These are phyloP conservation scores for Drosophila lini DNA, from an alignment of 1,140 invertebrate genomes.

Conservation along the genomic window DNA sequence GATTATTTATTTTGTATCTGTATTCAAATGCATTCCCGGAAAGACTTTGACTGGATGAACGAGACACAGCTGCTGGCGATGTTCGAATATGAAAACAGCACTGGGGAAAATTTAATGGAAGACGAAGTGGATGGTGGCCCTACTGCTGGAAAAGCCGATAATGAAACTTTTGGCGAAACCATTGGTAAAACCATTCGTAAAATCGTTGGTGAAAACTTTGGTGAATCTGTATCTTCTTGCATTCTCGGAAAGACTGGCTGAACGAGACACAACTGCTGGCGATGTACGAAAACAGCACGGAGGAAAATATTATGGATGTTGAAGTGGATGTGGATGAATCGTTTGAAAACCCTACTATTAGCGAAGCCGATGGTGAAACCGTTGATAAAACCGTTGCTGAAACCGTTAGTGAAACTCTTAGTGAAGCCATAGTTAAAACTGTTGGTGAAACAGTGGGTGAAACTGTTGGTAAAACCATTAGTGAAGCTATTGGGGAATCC, in stretches of 20 bases:
- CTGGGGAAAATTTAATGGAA: constrained; percentile 11
- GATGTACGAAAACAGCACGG: constrained; percentile 29
- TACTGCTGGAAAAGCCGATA: neutral
- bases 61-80: constrained; percentile 43
- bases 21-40: constrained; percentile 4
- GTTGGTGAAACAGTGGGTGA: no score
- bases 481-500: no score
- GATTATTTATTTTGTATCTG: constrained; percentile 5
- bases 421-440: neutral
- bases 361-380: neutral
- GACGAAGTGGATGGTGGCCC: neutral
- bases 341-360: neutral
- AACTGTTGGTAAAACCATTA: no score
- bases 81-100: constrained; percentile 28
- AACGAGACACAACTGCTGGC: constrained; percentile 49
- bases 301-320: neutral
- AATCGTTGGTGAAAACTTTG: no score
- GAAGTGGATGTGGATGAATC: neutral
- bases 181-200: neutral
- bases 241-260: constrained; percentile 36
- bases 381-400: neutral
- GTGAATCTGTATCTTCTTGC: neutral
- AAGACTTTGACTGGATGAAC: constrained; percentile 43
- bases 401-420: neutral
- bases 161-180: neutral